Percentiles rank a stretch among this genome's conserved stretches.
Conservation (phyloP, 2,888 invertebrate species). For the Magallana nippona region DNA sequence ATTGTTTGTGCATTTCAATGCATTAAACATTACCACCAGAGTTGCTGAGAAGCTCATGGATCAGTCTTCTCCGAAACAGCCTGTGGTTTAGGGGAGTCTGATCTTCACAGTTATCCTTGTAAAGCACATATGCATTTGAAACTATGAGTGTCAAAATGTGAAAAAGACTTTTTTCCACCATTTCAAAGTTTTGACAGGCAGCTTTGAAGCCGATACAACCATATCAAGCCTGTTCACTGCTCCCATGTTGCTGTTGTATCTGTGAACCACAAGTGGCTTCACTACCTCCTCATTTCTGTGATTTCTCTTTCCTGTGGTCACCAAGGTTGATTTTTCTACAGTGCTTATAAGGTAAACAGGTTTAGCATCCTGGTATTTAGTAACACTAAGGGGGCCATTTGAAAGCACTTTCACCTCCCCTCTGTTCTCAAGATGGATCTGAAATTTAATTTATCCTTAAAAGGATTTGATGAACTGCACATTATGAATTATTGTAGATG, state of each 20-base stretch:
- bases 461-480: too few species aligned
- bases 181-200: conserved; percentile 33
- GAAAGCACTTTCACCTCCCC: neutral
- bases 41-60: conserved; percentile 11
- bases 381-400: neutral
- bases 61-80: neutral
- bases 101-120: neutral
- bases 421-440: neutral
- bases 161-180: conserved; percentile 40
- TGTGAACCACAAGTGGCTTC: neutral
- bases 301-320: neutral
- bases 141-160: conserved; percentile 18
- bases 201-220: conserved; percentile 11
- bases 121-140: conserved; percentile 1
- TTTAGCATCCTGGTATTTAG: neutral
- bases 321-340: neutral
- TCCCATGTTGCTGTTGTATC: conserved; percentile 30
- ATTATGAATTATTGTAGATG: too few species aligned
- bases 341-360: neutral
- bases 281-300: neutral
- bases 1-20: too few species aligned
- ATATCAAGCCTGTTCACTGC: conserved; percentile 34
- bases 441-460: neutral
- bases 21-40: conserved; percentile 5
- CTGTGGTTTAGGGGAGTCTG: conserved; percentile 13